These are phyloP conservation scores for Leptinotarsa juncta DNA, from an alignment of 2,888 invertebrate species.

Conservation along the genomic window DNA sequence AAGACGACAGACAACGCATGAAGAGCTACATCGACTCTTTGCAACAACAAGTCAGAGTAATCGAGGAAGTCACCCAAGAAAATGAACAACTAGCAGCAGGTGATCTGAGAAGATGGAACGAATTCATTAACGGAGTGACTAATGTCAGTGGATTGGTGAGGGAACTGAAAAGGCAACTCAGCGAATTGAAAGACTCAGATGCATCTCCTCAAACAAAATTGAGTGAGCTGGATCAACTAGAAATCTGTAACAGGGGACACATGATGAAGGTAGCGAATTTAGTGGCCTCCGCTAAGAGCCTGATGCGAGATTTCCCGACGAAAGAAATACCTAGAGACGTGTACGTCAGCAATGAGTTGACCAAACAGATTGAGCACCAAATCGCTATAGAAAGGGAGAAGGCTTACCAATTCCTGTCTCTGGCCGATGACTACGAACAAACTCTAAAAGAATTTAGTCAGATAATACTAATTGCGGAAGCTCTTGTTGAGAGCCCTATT, in stretches of 20 bases:
- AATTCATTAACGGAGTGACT: constrained; percentile 75
- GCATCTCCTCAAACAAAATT: constrained; percentile 76
- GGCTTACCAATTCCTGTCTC: constrained; percentile 77
- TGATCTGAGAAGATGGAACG: constrained; percentile 77
- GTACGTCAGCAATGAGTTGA: constrained; percentile 75
- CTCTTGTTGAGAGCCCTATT: constrained; percentile 81
- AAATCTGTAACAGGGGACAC: constrained; percentile 74
- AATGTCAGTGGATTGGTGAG: constrained; percentile 70
- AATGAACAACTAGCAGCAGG: constrained; percentile 71
- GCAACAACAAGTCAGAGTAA: constrained; percentile 76
- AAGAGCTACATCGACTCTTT: constrained; percentile 71
- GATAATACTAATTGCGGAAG: constrained; percentile 86
- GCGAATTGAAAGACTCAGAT: constrained; percentile 72
- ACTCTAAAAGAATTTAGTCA: constrained; percentile 88
- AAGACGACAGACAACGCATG: constrained; percentile 66
- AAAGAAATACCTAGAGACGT: constrained; percentile 77
- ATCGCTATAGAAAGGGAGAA: constrained; percentile 81
- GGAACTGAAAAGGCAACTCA: constrained; percentile 68
- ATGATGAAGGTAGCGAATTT: constrained; percentile 73
- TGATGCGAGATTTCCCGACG: constrained; percentile 77
- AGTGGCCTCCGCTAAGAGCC: constrained; percentile 72
- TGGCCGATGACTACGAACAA: constrained; percentile 90
- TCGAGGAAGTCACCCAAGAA: constrained; percentile 75
- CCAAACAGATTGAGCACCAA: constrained; percentile 76
- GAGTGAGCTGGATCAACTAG: constrained; percentile 77